Base-by-base conservation (phyloP, 2,797 vertebrate genomes). In the Amazona finschi region DNA sequence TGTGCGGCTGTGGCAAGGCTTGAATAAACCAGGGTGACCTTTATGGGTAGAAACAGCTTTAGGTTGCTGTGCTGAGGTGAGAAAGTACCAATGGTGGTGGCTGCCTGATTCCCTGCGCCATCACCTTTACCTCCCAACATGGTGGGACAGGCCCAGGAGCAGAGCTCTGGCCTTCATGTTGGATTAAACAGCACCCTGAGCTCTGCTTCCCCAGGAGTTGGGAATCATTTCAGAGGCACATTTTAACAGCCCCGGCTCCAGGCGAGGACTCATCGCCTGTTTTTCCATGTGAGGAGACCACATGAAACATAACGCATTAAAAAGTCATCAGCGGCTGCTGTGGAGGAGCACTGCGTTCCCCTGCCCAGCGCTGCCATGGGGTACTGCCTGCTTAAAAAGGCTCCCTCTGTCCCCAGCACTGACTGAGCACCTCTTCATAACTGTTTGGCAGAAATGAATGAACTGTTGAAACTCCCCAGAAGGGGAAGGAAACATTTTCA, bases 381-480 rank as follows among this genome's bases (percentile, higher is more conserved):
- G 84, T 55, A 71, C 53, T 0, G 5, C 66, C 11, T 67, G 12
- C 83, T 75, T 53, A 49, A 81, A 95, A 95, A 88, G 65, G 88
- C 75, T 75, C 41, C 55, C 58, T 95, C 86, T 91, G 70, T 93
- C 74, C 87, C 65, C 38, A 19, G 84, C 79, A 47, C 81, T 43
- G 20, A 73, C 78, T 52, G 77, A 96, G 74, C 2, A 8, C 70
- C 31, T 73, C 80, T 88, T 91, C 69, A 83, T 94, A 96, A 96
- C 87, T 93, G 95, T 90, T 93, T 95, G 87, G 93, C 92, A 76
- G 44, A 83, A 84, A 93, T 38, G 58, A 74, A 91, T 79, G 80
- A 89, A 93, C 79, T 75, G 81, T 75, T 91, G 85, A 88, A 91
- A 88, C 55, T 83, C 31, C 49, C 71, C 60, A 74, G 79, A 76